These are phyloP conservation scores for Erpetoichthys calabaricus DNA, from an alignment of 2,797 vertebrate species.

Conservation along the genomic window DNA sequence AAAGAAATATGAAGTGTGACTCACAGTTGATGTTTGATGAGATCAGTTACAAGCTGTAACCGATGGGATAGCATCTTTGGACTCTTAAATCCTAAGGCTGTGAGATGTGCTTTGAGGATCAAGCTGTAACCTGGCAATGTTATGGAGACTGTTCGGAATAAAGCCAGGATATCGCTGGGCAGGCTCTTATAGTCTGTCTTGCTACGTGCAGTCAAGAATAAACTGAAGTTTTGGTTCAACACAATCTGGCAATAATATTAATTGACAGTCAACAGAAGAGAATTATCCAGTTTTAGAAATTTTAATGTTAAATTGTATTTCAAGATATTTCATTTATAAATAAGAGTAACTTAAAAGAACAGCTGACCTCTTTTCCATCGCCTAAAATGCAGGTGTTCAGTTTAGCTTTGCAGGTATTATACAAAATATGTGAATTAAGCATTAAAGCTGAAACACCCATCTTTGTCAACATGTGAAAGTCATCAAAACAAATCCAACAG, in stretches of 20 bases:
- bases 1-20: conserved; percentile 2
- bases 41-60: conserved; percentile 15
- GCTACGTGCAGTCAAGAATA: conserved; percentile 13
- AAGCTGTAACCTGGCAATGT: conserved; percentile 11
- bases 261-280: background rate
- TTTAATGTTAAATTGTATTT: too few relatives aligned
- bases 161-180: conserved; percentile 9
- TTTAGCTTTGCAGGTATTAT: conserved; percentile 14
- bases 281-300: too few relatives aligned
- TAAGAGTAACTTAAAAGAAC: background rate
- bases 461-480: conserved; percentile 16
- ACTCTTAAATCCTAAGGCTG: conserved; percentile 17
- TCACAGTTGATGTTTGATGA: conserved; percentile 18
- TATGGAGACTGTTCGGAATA: conserved; percentile 15
- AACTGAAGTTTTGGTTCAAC: conserved; percentile 6
- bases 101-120: conserved; percentile 15
- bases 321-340: too few relatives aligned
- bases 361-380: conserved; percentile 15
- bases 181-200: conserved; percentile 8
- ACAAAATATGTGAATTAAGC: conserved; percentile 9
- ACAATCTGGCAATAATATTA: conserved; percentile 6
- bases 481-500: conserved; percentile 20
- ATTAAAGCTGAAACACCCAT: conserved; percentile 12
- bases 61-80: conserved; percentile 14
- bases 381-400: conserved; percentile 8